Evolutionary conservation across 64 coral and sea anemone genomes (phyloP).

Genomic region (Pocillopora verrucosa): DNA sequence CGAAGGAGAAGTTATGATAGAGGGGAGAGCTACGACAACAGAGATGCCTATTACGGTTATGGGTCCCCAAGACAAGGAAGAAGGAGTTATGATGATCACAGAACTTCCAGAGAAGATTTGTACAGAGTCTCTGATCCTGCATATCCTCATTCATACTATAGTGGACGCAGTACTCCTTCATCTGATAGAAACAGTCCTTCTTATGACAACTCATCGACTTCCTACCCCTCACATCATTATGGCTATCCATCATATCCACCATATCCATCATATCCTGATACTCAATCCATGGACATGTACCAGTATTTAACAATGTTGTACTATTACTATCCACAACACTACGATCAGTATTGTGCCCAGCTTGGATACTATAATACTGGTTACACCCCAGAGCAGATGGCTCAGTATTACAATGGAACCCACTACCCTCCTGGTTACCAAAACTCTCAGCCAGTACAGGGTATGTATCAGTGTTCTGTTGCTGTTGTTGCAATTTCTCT

Average conservation of each 20-base stretch:
- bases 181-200: slow-evolving; percentile 17
- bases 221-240: slow-evolving; percentile 8
- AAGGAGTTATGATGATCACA: neutral
- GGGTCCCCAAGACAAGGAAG: neutral
- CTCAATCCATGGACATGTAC: slow-evolving; percentile 31
- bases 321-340: slow-evolving; percentile 38
- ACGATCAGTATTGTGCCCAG: slow-evolving; percentile 30
- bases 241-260: slow-evolving; percentile 6
- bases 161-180: slow-evolving; percentile 16
- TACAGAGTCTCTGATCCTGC: neutral
- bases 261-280: slow-evolving; percentile 19
- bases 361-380: slow-evolving; percentile 22
- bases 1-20: slow-evolving; percentile 1
- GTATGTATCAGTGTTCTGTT: neutral
- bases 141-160: slow-evolving; percentile 5
- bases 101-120: slow-evolving; percentile 10
- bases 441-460: neutral
- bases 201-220: slow-evolving; percentile 9
- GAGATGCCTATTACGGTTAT: slow-evolving; percentile 7
- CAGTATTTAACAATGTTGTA: slow-evolving; percentile 30
- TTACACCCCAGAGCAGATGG: slow-evolving; percentile 25
- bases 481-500: too few species aligned
- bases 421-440: slow-evolving; percentile 11
- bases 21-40: slow-evolving; percentile 5
- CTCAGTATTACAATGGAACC: slow-evolving; percentile 15